Evolutionary conservation across 1,140 invertebrate species (phyloP).

Genomic region (Mercenaria mercenaria): DNA sequence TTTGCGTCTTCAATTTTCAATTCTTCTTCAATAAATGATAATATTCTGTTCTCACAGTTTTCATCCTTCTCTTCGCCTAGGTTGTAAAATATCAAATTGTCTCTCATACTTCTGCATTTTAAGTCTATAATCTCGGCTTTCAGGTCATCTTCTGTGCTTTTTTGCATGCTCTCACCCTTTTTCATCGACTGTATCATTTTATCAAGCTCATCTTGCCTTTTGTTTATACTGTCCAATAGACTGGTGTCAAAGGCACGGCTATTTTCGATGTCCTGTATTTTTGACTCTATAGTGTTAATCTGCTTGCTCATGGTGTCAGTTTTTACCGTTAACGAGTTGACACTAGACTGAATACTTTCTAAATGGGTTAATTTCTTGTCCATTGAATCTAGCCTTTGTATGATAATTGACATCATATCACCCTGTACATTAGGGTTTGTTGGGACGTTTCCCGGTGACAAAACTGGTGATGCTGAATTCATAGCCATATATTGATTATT

Average conservation of each 20-base stretch:
- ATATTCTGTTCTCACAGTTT: not conserved
- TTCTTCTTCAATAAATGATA: not conserved
- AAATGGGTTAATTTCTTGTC: not conserved
- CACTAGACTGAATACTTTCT: not conserved
- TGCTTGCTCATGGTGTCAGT: not conserved
- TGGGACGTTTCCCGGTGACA: too few relatives aligned
- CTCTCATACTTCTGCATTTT: conserved; percentile 10
- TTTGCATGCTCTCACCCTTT: not conserved
- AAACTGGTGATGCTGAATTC: too few relatives aligned
- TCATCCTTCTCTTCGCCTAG: not conserved
- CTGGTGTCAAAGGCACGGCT: conserved; percentile 10
- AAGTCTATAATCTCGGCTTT: not conserved
- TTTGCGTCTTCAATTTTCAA: conserved; percentile 13
- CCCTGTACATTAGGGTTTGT: too few relatives aligned
- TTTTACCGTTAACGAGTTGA: not conserved
- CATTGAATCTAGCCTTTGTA: conserved; percentile 11
- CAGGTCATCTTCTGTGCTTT: not conserved
- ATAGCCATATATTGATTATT: too few relatives aligned
- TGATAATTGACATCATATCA: too few relatives aligned
- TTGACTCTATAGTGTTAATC: not conserved
- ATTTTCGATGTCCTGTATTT: not conserved
- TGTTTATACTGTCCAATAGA: conserved; percentile 5
- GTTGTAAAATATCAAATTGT: conserved; percentile 1
- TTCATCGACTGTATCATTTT: too few relatives aligned
- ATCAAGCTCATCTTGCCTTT: not conserved